Percentiles rank a stretch among this genome's conserved stretches.
Evolutionary conservation across 2,888 invertebrate species (phyloP).

Genomic region (Trachelus stipa): DNA sequence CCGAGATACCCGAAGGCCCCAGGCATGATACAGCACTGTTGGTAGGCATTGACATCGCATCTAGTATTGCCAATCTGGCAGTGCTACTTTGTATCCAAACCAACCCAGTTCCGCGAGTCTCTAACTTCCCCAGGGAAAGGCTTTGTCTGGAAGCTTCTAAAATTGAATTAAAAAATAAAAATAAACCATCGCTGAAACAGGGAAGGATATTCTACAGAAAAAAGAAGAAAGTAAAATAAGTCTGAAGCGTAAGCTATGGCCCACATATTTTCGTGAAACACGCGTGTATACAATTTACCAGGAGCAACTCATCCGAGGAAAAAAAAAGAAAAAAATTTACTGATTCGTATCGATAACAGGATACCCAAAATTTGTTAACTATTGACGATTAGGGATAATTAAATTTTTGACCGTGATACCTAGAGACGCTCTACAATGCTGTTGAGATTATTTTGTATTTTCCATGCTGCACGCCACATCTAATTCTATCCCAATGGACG

Average conservation of each 20-base stretch:
- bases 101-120: background rate
- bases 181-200: background rate
- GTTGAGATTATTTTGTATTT: background rate
- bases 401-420: background rate
- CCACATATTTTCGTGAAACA: background rate
- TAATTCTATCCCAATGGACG: background rate
- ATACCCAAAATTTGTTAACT: background rate
- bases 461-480: background rate
- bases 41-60: background rate
- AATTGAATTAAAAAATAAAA: background rate
- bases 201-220: background rate
- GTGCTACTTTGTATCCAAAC: too few species aligned
- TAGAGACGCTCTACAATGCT: background rate
- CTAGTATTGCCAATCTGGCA: background rate
- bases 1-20: background rate
- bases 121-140: background rate
- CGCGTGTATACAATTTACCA: background rate
- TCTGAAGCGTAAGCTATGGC: background rate
- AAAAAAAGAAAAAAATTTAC: background rate
- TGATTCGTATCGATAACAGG: too few species aligned
- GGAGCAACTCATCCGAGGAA: too few species aligned
- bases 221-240: background rate
- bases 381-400: background rate
- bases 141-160: background rate
- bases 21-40: background rate